Percentiles rank a stretch among this genome's conserved stretches.
Conservation (phyloP, 2,113 vertebrate genomes). For the Archilochus colubris region DNA sequence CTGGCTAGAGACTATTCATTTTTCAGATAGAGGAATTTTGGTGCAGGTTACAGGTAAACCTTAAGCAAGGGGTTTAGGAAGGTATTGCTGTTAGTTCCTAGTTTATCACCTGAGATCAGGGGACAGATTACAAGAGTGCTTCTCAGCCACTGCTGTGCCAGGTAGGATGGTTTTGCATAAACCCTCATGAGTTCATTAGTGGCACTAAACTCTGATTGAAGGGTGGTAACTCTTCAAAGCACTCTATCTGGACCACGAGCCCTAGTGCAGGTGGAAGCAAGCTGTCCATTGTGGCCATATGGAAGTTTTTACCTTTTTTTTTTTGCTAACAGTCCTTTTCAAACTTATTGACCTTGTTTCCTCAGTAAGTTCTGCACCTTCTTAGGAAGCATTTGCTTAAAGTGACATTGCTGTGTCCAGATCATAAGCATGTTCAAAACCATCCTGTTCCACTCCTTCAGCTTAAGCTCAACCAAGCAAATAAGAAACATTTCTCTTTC, state of each 20-base stretch:
- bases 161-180: neutral
- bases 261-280: neutral
- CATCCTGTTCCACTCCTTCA: neutral
- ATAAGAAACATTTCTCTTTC: neutral
- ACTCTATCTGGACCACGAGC: neutral
- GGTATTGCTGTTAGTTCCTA: neutral
- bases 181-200: neutral
- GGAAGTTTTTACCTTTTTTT: neutral
- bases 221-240: neutral
- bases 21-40: neutral
- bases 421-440: neutral
- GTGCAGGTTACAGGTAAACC: neutral
- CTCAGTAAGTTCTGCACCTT: neutral
- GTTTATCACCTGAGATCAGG: neutral
- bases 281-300: accelerated
- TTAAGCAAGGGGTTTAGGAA: neutral
- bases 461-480: neutral
- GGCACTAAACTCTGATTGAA: neutral
- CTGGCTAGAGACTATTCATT: neutral
- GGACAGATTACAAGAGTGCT: neutral
- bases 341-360: neutral
- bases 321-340: neutral
- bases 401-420: neutral
- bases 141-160: neutral
- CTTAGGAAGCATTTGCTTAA: neutral